These are phyloP conservation scores for Sesamia nonagrioides DNA, from an alignment of 1,140 invertebrate genomes.

Conservation along the genomic window DNA sequence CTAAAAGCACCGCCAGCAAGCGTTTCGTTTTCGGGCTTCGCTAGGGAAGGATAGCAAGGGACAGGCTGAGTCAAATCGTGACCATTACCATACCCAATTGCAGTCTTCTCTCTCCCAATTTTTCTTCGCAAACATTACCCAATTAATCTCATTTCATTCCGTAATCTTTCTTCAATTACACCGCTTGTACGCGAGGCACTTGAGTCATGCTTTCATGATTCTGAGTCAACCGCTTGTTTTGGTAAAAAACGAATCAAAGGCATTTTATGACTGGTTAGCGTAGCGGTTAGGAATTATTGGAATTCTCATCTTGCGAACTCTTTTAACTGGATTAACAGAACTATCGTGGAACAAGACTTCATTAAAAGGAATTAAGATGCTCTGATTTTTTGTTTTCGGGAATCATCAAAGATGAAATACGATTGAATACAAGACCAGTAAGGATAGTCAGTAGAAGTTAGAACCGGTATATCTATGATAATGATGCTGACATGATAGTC, in stretches of 20 bases:
- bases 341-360: neutral
- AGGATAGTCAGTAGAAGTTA: no score
- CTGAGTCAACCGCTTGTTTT: slow-evolving; percentile 53
- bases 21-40: no score
- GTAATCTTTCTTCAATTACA: slow-evolving; percentile 13
- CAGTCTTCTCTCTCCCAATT: neutral
- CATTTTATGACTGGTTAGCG: slow-evolving; percentile 31
- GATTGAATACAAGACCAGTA: no score
- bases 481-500: no score
- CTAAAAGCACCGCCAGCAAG: no score
- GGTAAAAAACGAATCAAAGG: slow-evolving; percentile 42
- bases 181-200: slow-evolving; percentile 1
- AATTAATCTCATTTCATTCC: slow-evolving; percentile 17
- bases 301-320: slow-evolving; percentile 11
- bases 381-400: no score
- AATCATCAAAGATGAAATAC: no score
- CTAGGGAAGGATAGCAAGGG: no score
- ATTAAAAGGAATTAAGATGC: no score
- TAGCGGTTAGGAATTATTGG: slow-evolving; percentile 40
- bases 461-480: no score
- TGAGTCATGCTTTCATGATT: slow-evolving; percentile 53
- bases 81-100: neutral
- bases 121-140: neutral
- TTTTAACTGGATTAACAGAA: slow-evolving; percentile 8
- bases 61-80: no score